These are phyloP conservation scores for Paralvinella palmiformis DNA, from an alignment of 1,140 invertebrate species.

Conservation along the genomic window DNA sequence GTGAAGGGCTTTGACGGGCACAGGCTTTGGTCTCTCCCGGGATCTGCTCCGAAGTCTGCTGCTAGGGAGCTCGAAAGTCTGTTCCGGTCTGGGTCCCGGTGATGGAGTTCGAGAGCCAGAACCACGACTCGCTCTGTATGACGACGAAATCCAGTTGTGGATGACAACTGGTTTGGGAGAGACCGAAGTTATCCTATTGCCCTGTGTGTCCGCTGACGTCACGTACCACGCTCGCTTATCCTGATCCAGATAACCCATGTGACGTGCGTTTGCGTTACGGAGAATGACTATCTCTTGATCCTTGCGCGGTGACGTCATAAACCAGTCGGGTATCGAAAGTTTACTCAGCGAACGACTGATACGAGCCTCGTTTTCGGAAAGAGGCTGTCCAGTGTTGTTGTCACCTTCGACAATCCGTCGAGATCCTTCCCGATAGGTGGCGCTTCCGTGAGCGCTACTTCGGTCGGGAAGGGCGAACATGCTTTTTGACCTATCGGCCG, in stretches of 20 bases:
- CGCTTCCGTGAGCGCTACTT: too few species aligned
- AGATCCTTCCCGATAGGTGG: too few species aligned
- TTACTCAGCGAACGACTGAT: constrained; percentile 85
- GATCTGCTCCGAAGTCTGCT: background rate
- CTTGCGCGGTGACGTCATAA: constrained; percentile 61
- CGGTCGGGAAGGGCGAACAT: too few species aligned
- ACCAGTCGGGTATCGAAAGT: constrained; percentile 88
- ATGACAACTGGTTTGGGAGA: background rate
- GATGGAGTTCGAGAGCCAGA: constrained; percentile 15
- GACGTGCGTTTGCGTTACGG: background rate
- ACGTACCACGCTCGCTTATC: background rate
- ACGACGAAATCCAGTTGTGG: background rate
- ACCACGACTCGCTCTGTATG: background rate
- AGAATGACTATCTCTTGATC: constrained; percentile 10
- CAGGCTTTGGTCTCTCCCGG: background rate
- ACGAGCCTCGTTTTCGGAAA: constrained; percentile 74
- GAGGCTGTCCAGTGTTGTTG: constrained; percentile 59
- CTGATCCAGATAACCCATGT: background rate
- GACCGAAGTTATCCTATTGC: background rate
- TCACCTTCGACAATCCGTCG: too few species aligned
- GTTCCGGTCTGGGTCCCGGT: background rate
- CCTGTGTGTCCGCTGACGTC: constrained; percentile 1
- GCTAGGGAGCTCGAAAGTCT: background rate
- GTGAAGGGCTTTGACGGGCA: background rate
- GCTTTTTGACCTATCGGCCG: too few species aligned